Conservation (phyloP, 2,113 vertebrate species). For the Arizona elegans region DNA sequence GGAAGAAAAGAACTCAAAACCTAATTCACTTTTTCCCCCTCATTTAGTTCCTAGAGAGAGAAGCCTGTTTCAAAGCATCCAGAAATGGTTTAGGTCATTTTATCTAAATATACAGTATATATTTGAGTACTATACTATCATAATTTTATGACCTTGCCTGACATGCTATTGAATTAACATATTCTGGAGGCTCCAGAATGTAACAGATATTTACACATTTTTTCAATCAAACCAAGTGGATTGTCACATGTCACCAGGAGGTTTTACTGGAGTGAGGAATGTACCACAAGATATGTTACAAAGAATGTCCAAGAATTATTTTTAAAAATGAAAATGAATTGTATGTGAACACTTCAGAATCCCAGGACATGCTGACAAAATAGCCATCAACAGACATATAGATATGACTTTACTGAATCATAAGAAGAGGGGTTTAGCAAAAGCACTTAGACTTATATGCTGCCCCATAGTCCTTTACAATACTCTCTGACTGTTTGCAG, state of each 20-base stretch:
- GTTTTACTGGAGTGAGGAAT: conserved; percentile 5
- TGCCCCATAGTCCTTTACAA: background rate
- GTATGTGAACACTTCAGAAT: background rate
- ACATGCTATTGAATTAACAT: conserved; percentile 45
- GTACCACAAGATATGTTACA: background rate
- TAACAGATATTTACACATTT: conserved; percentile 49
- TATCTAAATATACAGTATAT: conserved; percentile 31
- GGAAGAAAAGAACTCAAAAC: background rate
- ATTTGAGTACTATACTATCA: conserved; percentile 42
- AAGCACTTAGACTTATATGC: too few species aligned
- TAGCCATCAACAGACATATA: background rate
- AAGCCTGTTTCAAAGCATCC: background rate
- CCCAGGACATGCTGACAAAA: background rate
- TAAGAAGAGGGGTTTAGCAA: background rate
- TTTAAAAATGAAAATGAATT: background rate
- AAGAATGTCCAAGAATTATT: conserved; percentile 8
- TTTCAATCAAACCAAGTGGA: conserved; percentile 15
- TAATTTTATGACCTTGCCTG: conserved; percentile 37
- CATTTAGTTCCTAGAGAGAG: background rate
- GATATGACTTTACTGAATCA: background rate
- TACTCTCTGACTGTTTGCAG: background rate
- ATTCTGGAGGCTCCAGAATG: conserved; percentile 38
- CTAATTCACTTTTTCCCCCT: background rate
- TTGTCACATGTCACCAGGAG: background rate
- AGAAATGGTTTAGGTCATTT: background rate